Evolutionary conservation across 2,113 vertebrate genomes (phyloP), one percentile per base, ranked within the genome.

Genomic region (Seriola dumerili): DNA sequence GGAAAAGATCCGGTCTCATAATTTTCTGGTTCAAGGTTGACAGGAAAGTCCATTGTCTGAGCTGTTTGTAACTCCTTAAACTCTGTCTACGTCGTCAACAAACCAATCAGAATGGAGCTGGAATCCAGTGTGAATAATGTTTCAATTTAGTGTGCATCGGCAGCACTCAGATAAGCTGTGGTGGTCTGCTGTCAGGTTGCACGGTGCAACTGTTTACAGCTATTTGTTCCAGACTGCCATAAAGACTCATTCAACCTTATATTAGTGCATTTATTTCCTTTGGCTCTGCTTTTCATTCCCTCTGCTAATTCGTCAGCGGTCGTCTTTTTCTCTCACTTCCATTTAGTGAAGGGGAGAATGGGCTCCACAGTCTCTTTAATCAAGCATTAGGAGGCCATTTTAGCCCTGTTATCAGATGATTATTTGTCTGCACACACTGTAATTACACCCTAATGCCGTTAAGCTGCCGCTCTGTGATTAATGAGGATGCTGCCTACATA

Each of bases 361-460:
- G 61, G 42, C 61, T 57, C 11, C 52, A 40, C 59, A 21, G 72
- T 8, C 36, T 40, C 69, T 72, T 54, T 80, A 89, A 88, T 83
- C 67, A 87, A 72, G 34, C 55, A 5, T 34, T 52, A 74, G 80
- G 58, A 85, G 83, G 77, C 83, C 68, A 63, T 93, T 90, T 84
- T 68, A 76, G 67, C 73, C 46, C 57, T 7, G 52, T 83, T 86
- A 88, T 93, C 71, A 70, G 84, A 73, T 86, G 66, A 90, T 88
- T 89, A 83, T 92, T 91, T 88, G 85, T 86, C 69, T 73, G 85
- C 85, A 74, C 88, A 83, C 70, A 66, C 72, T 85, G 84, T 92
- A 92, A 94, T 93, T 92, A 91, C 83, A 78, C 66, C 55, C 23
- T 32, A 50, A 66, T 52, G 17, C 50, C 2, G 11, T 83, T 91